Evolutionary conservation across 2,797 vertebrate species (phyloP).

Genomic region (Picus viridis): DNA sequence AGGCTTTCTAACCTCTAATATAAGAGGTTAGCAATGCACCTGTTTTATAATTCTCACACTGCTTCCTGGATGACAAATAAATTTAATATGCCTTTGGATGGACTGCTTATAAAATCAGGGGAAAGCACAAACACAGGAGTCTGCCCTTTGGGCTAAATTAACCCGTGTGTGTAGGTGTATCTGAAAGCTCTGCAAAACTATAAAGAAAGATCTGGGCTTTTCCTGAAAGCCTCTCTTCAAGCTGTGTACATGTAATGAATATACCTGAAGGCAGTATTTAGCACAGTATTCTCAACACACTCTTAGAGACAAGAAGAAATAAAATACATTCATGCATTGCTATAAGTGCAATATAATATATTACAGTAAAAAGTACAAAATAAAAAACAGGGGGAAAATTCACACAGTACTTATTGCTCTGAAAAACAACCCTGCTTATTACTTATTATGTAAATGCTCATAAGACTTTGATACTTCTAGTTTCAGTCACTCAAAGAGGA

Average conservation of each 20-base stretch:
- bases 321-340: background rate
- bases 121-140: background rate
- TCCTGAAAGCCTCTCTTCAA: background rate
- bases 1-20: background rate
- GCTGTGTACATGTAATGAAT: background rate
- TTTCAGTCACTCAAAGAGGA: background rate
- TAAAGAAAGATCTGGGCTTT: background rate
- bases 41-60: background rate
- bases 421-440: background rate
- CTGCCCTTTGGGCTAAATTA: background rate
- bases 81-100: background rate
- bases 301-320: background rate
- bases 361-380: background rate
- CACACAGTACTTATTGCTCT: background rate
- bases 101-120: background rate
- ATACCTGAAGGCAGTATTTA: background rate
- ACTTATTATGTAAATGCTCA: background rate
- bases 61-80: background rate
- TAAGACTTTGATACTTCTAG: background rate
- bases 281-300: background rate
- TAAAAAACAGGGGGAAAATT: background rate
- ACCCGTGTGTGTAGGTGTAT: background rate
- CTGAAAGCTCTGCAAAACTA: background rate
- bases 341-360: background rate
- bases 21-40: background rate